Evolutionary conservation across 2,113 vertebrate genomes (phyloP), one percentile per base, ranked within the genome.

Genomic region (Macrotis lagotis): DNA sequence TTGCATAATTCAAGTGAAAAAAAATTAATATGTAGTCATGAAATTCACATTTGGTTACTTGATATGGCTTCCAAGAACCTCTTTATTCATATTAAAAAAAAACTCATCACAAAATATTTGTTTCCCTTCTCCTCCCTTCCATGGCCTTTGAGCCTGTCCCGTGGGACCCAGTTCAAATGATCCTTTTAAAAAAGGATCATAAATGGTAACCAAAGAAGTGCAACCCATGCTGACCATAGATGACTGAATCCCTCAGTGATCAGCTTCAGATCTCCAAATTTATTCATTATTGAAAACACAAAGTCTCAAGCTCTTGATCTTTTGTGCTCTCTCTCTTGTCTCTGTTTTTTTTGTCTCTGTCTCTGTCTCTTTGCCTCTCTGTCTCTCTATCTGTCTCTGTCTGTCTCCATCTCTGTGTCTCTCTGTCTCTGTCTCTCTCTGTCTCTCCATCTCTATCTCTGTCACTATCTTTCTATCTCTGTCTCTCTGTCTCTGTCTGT

Each of bases 31-130:
- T 94, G 92, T 91, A 31, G 91, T 94, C 97, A 95, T 97, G 97
- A 97, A 97, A 97, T 98, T 97, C 98, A 97, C 37, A n/a, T 83
- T 83, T 83, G n/a, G 98, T 96, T 96, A 98, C 96, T 97, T 96
- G 96, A 98, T 98, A 98, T 3, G 53, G 95, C 97, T 98, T 98
- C 97, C 97, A 97, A 97, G 94, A 96, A 96, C 94, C 96, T 96
- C 96, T 97, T 97, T 97, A 97, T 98, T 97, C 98, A 96, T 97
- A 97, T 98, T 93, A 93, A 47, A 44, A 95, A 95, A 96, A 95
- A 24, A 51, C 96, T 95, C 92, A 91, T 97, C 97, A 97, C 97
- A 96, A 97, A 98, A 97, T 50, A 83, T 83, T 92, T 96, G 96
- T 97, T 98, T 98, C 93, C 66, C 19, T n/a, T 83, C 97, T 97